These are phyloP conservation scores for Globodera ellingtonae DNA, from an alignment of 1,140 invertebrate species.

Conservation along the genomic window DNA sequence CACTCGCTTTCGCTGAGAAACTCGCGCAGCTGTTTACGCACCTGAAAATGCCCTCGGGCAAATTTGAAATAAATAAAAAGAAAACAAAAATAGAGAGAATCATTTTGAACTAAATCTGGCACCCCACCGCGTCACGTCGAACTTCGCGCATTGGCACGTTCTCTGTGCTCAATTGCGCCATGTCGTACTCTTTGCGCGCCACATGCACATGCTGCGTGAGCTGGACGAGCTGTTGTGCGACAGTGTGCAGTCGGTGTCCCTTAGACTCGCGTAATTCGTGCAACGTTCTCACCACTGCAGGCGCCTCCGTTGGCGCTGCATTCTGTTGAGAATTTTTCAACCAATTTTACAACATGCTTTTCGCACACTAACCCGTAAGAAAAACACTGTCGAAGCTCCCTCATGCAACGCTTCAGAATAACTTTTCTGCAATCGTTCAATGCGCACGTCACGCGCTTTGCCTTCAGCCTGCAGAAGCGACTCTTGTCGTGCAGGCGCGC, in stretches of 20 bases:
- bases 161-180: constrained; percentile 12
- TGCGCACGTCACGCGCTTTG: constrained; percentile 9
- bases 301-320: not conserved
- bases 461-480: not conserved
- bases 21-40: constrained; percentile 34
- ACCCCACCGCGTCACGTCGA: constrained; percentile 10
- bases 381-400: constrained; percentile 2
- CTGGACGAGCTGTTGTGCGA: constrained; percentile 19
- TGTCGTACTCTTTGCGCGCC: constrained; percentile 38
- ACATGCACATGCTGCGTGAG: constrained; percentile 49
- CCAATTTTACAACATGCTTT: too few relatives aligned
- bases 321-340: not conserved
- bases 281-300: not conserved
- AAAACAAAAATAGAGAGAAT: too few relatives aligned
- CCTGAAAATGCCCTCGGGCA: not conserved
- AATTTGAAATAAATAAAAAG: too few relatives aligned
- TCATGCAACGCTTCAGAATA: not conserved
- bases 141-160: constrained; percentile 2
- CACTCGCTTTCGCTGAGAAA: constrained; percentile 39
- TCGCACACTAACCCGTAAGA: not conserved
- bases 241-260: constrained; percentile 16
- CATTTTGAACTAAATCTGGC: not conserved
- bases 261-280: constrained; percentile 18
- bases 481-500: not conserved
- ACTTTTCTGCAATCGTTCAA: constrained; percentile 10